These are phyloP conservation scores for Chelidonichthys spinosus DNA, from an alignment of 2,797 vertebrate species.

Conservation along the genomic window DNA sequence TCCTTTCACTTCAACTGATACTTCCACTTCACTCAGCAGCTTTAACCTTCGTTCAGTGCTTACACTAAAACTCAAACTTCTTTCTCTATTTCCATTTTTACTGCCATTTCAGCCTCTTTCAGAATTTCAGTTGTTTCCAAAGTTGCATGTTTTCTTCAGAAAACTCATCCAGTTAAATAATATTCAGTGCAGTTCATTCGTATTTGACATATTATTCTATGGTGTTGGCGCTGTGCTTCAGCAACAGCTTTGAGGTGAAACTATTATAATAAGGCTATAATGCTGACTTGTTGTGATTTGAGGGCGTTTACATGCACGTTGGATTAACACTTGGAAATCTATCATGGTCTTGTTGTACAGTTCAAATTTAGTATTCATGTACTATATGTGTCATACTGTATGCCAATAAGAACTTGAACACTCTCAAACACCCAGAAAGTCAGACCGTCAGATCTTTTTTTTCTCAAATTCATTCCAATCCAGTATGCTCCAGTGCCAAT, in stretches of 20 bases:
- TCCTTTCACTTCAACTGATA: not conserved
- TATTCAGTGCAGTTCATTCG: not conserved
- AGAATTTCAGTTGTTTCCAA: not conserved
- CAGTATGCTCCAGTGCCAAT: not conserved
- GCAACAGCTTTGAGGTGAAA: not conserved
- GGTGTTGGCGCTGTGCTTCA: not conserved
- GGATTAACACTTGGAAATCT: not conserved
- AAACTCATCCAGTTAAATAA: not conserved
- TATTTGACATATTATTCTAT: slow-evolving; percentile 1
- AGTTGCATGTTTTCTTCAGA: not conserved
- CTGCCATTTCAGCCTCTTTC: not conserved
- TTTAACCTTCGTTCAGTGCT: not conserved
- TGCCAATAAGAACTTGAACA: not conserved
- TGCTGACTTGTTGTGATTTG: not conserved
- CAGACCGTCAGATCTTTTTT: not conserved
- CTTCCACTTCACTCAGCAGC: not conserved
- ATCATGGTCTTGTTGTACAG: not conserved
- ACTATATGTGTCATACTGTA: not conserved
- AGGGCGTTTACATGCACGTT: not conserved
- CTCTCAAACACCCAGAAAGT: not conserved
- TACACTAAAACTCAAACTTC: not conserved
- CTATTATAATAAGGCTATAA: not conserved
- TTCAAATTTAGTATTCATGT: not conserved
- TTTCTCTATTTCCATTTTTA: not conserved
- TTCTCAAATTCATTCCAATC: not conserved